These are phyloP conservation scores for Chironomus riparius DNA, from an alignment of 2,888 invertebrate species.

Conservation along the genomic window DNA sequence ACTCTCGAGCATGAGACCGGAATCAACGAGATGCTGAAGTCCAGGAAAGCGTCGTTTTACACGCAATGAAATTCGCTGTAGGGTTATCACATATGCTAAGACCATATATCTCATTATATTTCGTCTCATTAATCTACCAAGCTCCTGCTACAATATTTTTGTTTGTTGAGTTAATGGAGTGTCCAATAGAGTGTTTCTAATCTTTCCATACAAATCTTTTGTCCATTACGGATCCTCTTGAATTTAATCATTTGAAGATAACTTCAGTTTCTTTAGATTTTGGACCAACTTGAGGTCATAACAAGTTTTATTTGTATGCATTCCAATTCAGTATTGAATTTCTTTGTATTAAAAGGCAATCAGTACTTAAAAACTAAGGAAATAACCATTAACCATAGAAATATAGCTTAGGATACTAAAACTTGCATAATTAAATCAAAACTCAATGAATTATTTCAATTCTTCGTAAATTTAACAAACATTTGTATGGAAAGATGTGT, in stretches of 20 bases:
- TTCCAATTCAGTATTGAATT: too few relatives aligned
- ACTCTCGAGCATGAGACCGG: constrained; percentile 82
- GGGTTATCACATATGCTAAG: constrained; percentile 77
- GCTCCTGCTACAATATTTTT: constrained; percentile 58
- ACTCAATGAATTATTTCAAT: too few relatives aligned
- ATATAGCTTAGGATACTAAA: too few relatives aligned
- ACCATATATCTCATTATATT: constrained; percentile 86
- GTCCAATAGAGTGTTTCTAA: neutral
- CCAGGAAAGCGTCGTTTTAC: constrained; percentile 83
- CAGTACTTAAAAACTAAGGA: too few relatives aligned
- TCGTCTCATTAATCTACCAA: constrained; percentile 77
- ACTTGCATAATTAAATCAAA: too few relatives aligned
- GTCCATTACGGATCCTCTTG: neutral
- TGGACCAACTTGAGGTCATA: too few relatives aligned
- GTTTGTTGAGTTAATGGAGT: too few relatives aligned
- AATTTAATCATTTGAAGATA: neutral
- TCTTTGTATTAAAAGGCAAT: too few relatives aligned
- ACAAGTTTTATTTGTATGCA: too few relatives aligned
- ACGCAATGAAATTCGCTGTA: constrained; percentile 76
- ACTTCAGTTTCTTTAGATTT: neutral
- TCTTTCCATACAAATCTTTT: neutral
- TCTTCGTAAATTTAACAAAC: too few relatives aligned
- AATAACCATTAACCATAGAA: too few relatives aligned
- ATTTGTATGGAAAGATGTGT: too few relatives aligned
- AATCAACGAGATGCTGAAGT: constrained; percentile 84